A percentile compares a stretch with the other conserved stretches of the same genome.
These are phyloP conservation scores for Adelges cooleyi DNA, from an alignment of 1,140 invertebrate species.

Conservation along the genomic window DNA sequence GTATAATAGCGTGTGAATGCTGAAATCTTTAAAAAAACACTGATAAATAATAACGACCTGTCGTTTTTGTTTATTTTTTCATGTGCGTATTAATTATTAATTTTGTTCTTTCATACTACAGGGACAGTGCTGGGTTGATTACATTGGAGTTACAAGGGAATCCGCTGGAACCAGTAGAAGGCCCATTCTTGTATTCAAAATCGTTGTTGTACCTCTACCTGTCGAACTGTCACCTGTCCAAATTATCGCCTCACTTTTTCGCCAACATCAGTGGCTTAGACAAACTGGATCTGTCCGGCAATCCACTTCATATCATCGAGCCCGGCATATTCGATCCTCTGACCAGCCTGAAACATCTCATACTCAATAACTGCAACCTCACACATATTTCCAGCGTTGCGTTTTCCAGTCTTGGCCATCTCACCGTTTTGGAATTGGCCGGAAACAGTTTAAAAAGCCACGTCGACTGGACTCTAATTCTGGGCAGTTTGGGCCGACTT, in stretches of 20 bases:
- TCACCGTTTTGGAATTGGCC: constrained; percentile 52
- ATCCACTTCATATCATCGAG: constrained; percentile 48
- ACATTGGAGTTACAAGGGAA: constrained; percentile 58
- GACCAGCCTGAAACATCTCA: constrained; percentile 50
- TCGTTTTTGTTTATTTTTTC: no score
- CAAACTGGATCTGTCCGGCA: constrained; percentile 55
- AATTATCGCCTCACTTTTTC: constrained; percentile 52
- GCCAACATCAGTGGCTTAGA: constrained; percentile 51
- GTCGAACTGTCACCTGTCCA: constrained; percentile 48
- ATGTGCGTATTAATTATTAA: no score
- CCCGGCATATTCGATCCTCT: constrained; percentile 50
- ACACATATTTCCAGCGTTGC: constrained; percentile 45
- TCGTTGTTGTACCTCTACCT: constrained; percentile 55
- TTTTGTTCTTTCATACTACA: constrained; percentile 40
- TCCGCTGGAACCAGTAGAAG: constrained; percentile 47
- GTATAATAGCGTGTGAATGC: no score
- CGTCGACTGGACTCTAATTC: constrained; percentile 48
- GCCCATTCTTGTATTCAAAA: constrained; percentile 51
- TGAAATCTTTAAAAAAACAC: no score
- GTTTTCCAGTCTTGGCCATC: constrained; percentile 46
- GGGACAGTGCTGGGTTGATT: constrained; percentile 54
- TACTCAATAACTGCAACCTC: constrained; percentile 52
- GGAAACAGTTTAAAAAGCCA: constrained; percentile 45
- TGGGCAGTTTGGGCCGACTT: constrained; percentile 46
- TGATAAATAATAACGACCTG: no score